phyloP scores from a whole-genome alignment of 2,888 invertebrate genomes.

The Actias luna region DNA sequence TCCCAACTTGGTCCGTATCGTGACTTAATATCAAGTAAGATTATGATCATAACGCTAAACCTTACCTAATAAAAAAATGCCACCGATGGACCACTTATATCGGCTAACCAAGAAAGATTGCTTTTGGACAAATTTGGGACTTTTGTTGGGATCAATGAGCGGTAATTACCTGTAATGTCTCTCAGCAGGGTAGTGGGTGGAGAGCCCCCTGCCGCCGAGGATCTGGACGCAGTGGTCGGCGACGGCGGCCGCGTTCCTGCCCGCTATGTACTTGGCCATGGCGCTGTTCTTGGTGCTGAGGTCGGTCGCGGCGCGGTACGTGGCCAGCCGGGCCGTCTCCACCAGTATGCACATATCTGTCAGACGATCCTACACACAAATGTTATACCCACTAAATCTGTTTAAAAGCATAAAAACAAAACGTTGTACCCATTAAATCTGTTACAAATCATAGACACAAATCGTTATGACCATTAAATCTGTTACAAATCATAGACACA shows the following conservation, averaged over 20 bases:
- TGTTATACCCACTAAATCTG: neutral
- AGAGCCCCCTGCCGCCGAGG: constrained; percentile 87
- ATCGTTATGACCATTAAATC: no score
- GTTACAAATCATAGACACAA: no score
- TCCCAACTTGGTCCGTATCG: no score
- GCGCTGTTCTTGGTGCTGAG: constrained; percentile 85
- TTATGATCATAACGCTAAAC: no score
- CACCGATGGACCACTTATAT: no score
- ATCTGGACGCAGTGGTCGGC: constrained; percentile 89
- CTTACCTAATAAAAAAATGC: no score
- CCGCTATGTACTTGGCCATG: constrained; percentile 89
- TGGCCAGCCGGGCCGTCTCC: constrained; percentile 86
- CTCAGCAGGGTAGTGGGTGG: constrained; percentile 87
- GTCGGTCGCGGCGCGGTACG: constrained; percentile 86
- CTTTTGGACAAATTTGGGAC: no score
- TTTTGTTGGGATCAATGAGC: neutral
- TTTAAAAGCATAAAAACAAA: no score
- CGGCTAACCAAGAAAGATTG: no score
- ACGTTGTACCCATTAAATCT: no score
- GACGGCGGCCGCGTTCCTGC: constrained; percentile 85
- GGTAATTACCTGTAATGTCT: constrained; percentile 83
- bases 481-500: no score
- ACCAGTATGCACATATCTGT: constrained; percentile 87
- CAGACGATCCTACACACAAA: constrained; percentile 74
- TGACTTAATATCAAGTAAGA: no score